Evolutionary conservation across 2,113 vertebrate genomes (phyloP).

Genomic region (Ginglymostoma cirratum): DNA sequence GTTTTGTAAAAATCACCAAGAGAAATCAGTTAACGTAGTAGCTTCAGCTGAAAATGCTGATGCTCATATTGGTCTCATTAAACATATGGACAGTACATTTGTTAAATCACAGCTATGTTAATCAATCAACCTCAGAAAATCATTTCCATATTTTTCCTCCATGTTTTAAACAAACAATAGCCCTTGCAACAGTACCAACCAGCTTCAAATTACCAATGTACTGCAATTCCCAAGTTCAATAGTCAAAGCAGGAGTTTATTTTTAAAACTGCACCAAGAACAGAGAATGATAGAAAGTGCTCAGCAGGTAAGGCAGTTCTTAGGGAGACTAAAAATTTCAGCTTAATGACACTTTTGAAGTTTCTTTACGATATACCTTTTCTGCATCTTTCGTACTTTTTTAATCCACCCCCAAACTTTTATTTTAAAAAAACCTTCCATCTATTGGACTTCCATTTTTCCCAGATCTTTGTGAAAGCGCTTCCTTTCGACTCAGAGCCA

Average conservation of each 20-base stretch:
- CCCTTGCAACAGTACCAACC: background rate
- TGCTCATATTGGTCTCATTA: background rate
- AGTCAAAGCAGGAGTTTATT: background rate
- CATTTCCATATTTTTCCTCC: background rate
- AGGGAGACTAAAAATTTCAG: background rate
- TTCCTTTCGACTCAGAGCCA: too few species aligned
- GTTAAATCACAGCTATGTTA: background rate
- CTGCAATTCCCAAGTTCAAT: background rate
- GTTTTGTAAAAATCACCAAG: background rate
- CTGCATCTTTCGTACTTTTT: background rate
- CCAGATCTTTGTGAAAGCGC: background rate
- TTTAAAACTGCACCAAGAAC: background rate
- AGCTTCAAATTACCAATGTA: background rate
- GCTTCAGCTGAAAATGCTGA: background rate
- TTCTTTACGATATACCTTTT: background rate
- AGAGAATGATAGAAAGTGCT: background rate
- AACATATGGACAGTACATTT: background rate
- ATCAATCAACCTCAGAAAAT: background rate
- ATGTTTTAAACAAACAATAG: background rate
- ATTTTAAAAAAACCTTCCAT: background rate
- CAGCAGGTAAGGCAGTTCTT: too few species aligned
- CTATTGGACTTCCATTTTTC: background rate
- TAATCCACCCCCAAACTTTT: background rate
- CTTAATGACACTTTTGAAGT: background rate
- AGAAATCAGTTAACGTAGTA: background rate